Percentiles rank a stretch among this genome's conserved stretches.
Conservation (phyloP, 2,113 vertebrate species). For the Todiramphus chloris region DNA sequence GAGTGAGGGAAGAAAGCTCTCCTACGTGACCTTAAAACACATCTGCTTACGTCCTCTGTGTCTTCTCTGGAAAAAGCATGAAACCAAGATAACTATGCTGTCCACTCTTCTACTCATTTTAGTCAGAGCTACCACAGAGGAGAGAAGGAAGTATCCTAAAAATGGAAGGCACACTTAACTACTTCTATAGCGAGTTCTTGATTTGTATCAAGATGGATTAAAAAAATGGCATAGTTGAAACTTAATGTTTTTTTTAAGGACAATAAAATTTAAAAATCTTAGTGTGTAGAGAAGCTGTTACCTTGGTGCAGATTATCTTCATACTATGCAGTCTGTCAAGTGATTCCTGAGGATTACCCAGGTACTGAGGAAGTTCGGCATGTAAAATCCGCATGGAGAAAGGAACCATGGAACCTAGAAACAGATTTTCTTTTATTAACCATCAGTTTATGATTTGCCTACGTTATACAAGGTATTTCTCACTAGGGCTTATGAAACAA, state of each 20-base stretch:
- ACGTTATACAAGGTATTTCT: background rate
- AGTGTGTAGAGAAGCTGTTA: slow-evolving; percentile 53
- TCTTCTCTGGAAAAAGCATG: background rate
- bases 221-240: background rate
- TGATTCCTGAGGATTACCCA: slow-evolving; percentile 91
- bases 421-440: background rate
- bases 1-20: background rate
- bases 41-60: background rate
- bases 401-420: slow-evolving; percentile 94
- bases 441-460: background rate
- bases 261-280: background rate
- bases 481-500: background rate
- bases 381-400: slow-evolving; percentile 96
- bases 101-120: background rate
- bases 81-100: background rate
- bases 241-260: background rate
- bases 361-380: slow-evolving; percentile 94
- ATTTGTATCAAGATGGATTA: background rate
- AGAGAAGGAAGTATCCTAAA: background rate
- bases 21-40: background rate
- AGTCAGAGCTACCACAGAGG: background rate
- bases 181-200: background rate
- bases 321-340: slow-evolving; percentile 92
- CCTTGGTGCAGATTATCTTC: slow-evolving; percentile 88
- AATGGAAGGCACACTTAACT: background rate